Base-by-base conservation (phyloP, 2,888 invertebrate genomes). In the Euplexia lucipara region DNA sequence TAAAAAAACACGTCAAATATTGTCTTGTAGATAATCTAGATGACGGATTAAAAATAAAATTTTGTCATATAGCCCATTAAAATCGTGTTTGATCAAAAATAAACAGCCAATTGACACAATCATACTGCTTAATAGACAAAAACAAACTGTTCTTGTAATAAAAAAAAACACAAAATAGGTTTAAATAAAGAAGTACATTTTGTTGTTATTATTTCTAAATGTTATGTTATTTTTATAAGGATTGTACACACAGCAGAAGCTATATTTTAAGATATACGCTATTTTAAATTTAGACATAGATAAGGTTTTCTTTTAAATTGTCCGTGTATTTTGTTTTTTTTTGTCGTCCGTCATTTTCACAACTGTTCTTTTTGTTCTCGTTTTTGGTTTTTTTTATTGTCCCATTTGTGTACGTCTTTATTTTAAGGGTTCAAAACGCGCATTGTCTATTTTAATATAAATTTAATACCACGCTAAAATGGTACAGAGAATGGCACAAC, bases 371-470 rank as follows among this genome's bases (percentile, higher is more conserved):
- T 1, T 12, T 47, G 41, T 18, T 34, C 42, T 34, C 12, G 56
- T 41, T n/a, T 53, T 56, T 49, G 44, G 12, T 0, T 22, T 2
- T 67, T 42, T 52, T 68, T 18, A n/a, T n/a, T 35, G 1, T 26
- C 7, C 9, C 22, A 8, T 9, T 14, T 81, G 86, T 88, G 86
- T 88, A 84, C 84, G 70, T 86, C 83, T 87, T 87, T 85, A 76
- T 82, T 78, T 82, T 62, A 54, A 69, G 73, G 53, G 62, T 82
- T 86, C 70, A 67, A 85, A 83, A 88, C 84, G 79, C 88, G 91
- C 89, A 88, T 92, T 92, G 92, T 92, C 92, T 77, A 48, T 69
- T 78, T n/a, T n/a, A n/a, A n/a, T 59, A 53, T 66, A n/a, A 65
- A 61, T 66, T 54, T 41, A 20, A 0, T 63, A 68, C 53, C 58